Evolutionary conservation across 2,888 invertebrate genomes (phyloP), one percentile per base, ranked within the genome.

Genomic region (Acanthacorydalis orientalis): DNA sequence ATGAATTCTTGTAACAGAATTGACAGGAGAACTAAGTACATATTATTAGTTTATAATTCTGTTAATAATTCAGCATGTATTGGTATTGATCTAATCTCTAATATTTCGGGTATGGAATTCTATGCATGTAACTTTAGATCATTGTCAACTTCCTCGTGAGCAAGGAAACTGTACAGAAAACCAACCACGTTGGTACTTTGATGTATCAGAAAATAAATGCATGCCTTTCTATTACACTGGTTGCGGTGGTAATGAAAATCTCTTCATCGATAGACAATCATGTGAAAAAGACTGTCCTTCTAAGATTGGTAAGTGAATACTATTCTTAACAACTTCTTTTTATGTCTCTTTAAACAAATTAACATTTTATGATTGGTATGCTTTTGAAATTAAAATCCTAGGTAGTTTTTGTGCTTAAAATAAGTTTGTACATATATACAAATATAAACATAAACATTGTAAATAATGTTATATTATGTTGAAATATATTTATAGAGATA

Each of bases 201-300:
- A 87, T 64, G 74, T 75, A 53, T 69, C 75, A 43, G 84, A 88
- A 65, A 83, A 85, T 68, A 75, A 84, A 55, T 96, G 95, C 73
- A 74, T 86, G 70, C 89, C 89, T 46, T 95, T 93, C 76, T 87
- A 89, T 75, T 93, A 84, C 69, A 80, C 83, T 54, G 93, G 93
- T 55, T 95, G 92, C 68, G 83, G 78, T 53, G 92, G 90, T 56
- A 93, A 93, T 68, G 77, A 70, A 59, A 95, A 95, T 70, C 83
- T 78, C 65, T 95, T 88, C 72, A 71, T 71, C 53, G 77, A 77
- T 59, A 73, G 76, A 64, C 77, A 78, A 55, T 73, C 74, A 59
- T 92, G 92, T 64, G 77, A 80, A 59, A 67, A 72, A 50, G 73
- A 78, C 60, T 92, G 91, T 64, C 90, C 90, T 33, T 74, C 78